phyloP scores from a whole-genome alignment of 2,888 invertebrate genomes.

The Agonopterix subpropinquella region DNA sequence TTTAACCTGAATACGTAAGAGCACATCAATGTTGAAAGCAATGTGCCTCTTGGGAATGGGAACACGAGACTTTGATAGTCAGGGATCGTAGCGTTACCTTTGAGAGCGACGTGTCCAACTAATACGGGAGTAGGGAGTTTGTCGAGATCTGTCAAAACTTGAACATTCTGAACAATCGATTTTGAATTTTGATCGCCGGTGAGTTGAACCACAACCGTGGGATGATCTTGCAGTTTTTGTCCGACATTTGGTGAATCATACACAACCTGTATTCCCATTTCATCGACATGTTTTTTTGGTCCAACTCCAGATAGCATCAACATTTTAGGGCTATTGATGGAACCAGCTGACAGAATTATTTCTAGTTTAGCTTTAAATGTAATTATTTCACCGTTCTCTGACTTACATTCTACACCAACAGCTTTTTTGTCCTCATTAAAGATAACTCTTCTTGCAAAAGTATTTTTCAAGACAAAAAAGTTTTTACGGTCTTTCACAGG shows the following conservation, averaged over 20 bases:
- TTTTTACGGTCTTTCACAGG: slow-evolving; percentile 25
- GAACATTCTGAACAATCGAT: slow-evolving; percentile 18
- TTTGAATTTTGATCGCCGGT: slow-evolving; percentile 19
- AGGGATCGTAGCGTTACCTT: slow-evolving; percentile 30
- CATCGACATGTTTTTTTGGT: slow-evolving; percentile 26
- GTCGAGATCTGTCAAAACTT: slow-evolving; percentile 21
- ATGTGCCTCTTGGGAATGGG: slow-evolving; percentile 21
- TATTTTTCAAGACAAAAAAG: slow-evolving; percentile 28
- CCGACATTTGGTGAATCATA: slow-evolving; percentile 36
- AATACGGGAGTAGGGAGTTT: slow-evolving; percentile 31
- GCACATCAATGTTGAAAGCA: slow-evolving; percentile 22
- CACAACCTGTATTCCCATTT: slow-evolving; percentile 25
- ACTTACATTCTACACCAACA: slow-evolving; percentile 26
- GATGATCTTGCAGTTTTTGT: slow-evolving; percentile 38
- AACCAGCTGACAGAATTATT: slow-evolving; percentile 38
- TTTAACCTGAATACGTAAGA: slow-evolving; percentile 19
- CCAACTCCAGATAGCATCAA: slow-evolving; percentile 46
- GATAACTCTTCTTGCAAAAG: slow-evolving; percentile 27
- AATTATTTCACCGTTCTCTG: slow-evolving; percentile 10
- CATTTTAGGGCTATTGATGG: slow-evolving; percentile 36
- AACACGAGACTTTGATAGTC: slow-evolving; percentile 32
- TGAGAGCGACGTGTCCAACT: slow-evolving; percentile 31
- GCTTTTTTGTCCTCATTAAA: slow-evolving; percentile 21
- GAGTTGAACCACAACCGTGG: slow-evolving; percentile 27
- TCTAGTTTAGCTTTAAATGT: slow-evolving; percentile 25